phyloP scores from a whole-genome alignment of 2,888 invertebrate species.

The Elegia similella region DNA sequence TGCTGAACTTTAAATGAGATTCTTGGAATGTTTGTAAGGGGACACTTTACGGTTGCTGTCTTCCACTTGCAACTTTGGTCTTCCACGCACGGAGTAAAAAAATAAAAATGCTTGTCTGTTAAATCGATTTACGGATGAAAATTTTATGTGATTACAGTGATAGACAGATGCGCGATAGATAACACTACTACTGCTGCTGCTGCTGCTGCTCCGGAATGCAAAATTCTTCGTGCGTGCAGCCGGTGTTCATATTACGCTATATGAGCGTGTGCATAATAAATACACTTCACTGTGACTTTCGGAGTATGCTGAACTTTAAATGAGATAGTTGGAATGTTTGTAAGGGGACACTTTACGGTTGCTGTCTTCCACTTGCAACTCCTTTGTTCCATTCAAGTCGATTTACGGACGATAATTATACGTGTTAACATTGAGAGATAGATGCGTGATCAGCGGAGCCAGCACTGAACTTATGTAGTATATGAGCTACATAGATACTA shows the following conservation, averaged over 20 bases:
- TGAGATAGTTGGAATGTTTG: conserved; percentile 61
- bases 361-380: conserved; percentile 36
- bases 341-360: conserved; percentile 51
- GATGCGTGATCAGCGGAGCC: conserved; percentile 41
- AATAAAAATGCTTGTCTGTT: too few relatives aligned
- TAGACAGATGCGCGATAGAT: too few relatives aligned
- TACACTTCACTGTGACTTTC: conserved; percentile 49
- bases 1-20: conserved; percentile 63
- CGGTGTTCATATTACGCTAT: conserved; percentile 33
- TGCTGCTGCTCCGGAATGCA: too few relatives aligned
- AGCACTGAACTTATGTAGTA: conserved; percentile 32
- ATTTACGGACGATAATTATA: too few relatives aligned
- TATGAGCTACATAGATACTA: conserved; percentile 47
- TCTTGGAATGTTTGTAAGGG: conserved; percentile 57
- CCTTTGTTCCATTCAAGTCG: too few relatives aligned
- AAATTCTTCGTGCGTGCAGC: too few relatives aligned
- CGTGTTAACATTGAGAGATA: too few relatives aligned
- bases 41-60: conserved; percentile 47
- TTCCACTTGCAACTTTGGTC: conserved; percentile 35
- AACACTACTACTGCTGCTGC: too few relatives aligned
- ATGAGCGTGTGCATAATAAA: conserved; percentile 48
- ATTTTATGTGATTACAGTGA: too few relatives aligned
- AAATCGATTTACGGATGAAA: too few relatives aligned
- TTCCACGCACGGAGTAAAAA: too few relatives aligned
- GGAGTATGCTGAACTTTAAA: conserved; percentile 59